These are phyloP conservation scores for Cataglyphis cursor DNA, from an alignment of 2,888 invertebrate genomes.

Conservation along the genomic window DNA sequence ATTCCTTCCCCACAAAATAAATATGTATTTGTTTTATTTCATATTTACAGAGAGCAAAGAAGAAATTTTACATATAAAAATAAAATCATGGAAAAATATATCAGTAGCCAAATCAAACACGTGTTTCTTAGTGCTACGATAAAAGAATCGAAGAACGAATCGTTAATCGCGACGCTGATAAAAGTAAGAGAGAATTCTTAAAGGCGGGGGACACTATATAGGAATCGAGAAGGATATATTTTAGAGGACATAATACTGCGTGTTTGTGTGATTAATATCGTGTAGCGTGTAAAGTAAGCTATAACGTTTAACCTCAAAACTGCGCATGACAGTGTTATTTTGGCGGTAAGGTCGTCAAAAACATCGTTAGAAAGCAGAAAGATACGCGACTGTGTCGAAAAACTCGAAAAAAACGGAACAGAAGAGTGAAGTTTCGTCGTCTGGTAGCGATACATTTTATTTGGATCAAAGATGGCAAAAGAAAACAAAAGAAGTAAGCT, in stretches of 20 bases:
- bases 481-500: conserved; percentile 16
- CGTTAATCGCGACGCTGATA: not conserved
- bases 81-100: not conserved
- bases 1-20: not conserved
- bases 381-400: not conserved
- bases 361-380: not conserved
- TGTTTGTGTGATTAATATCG: not conserved
- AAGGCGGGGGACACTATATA: not conserved
- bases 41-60: not conserved
- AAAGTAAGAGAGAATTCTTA: not conserved
- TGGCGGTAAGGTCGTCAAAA: conserved; percentile 28
- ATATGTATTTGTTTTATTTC: not conserved
- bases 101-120: not conserved
- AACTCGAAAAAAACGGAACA: too few species aligned
- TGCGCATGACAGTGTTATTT: conserved; percentile 21
- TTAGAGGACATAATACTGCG: not conserved
- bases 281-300: not conserved
- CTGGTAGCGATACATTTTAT: not conserved
- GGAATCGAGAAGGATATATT: not conserved
- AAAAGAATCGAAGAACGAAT: not conserved
- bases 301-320: conserved; percentile 29
- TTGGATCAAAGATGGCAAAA: conserved; percentile 12
- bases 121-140: conserved; percentile 2
- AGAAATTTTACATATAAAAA: not conserved
- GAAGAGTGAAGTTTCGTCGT: not conserved